Evolutionary conservation across 2,888 invertebrate species (phyloP).

Genomic region (Drosophila buzzatii): DNA sequence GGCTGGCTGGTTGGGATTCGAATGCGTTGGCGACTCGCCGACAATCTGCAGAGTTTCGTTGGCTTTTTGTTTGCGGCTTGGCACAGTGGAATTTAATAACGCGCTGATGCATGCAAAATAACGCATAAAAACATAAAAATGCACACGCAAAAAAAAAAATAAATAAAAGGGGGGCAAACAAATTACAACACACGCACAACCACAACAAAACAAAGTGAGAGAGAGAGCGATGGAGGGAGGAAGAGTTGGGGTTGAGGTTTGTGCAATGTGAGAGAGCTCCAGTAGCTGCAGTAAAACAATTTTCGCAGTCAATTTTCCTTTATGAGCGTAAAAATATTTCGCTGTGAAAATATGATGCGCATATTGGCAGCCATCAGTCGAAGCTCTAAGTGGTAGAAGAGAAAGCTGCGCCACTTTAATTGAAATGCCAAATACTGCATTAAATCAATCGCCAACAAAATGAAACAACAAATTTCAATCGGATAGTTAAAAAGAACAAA

Average conservation of each 20-base stretch:
- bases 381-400: not conserved
- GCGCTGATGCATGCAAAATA: slow-evolving; percentile 81
- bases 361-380: slow-evolving; percentile 62
- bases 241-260: not conserved
- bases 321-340: slow-evolving; percentile 80
- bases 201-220: slow-evolving; percentile 1
- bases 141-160: slow-evolving; percentile 68
- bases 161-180: slow-evolving; percentile 64
- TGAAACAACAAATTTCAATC: slow-evolving; percentile 40
- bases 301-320: slow-evolving; percentile 82
- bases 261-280: slow-evolving; percentile 50
- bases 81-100: slow-evolving; percentile 74
- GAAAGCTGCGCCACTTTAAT: slow-evolving; percentile 20
- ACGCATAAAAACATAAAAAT: slow-evolving; percentile 79
- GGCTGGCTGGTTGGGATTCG: slow-evolving; percentile 1
- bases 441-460: slow-evolving; percentile 33
- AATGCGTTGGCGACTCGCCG: slow-evolving; percentile 50
- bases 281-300: slow-evolving; percentile 74
- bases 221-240: not conserved
- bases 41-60: slow-evolving; percentile 47
- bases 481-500: slow-evolving; percentile 23
- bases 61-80: slow-evolving; percentile 53
- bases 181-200: slow-evolving; percentile 54
- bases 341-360: slow-evolving; percentile 72
- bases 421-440: slow-evolving; percentile 35